Conservation (phyloP, 2,113 vertebrate genomes). For the Corythornis vintsioides region DNA sequence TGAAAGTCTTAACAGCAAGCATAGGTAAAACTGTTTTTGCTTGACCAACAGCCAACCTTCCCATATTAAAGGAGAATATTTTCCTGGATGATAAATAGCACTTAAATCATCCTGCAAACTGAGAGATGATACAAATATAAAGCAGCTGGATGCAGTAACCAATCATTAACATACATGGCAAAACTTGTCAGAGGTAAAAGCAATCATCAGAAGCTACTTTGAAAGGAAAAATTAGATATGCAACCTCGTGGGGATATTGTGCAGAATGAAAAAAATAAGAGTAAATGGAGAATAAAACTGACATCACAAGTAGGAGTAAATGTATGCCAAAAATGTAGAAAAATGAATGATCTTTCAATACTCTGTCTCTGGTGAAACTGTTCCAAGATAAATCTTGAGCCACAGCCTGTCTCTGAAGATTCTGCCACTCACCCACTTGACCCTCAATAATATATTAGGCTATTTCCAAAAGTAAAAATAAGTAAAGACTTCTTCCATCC, state of each 20-base stretch:
- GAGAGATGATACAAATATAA: background rate
- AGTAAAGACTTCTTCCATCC: background rate
- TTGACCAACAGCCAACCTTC: background rate
- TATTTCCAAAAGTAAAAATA: conserved; percentile 5
- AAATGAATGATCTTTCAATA: background rate
- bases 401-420: background rate
- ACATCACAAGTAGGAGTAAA: background rate
- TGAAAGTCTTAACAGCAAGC: conserved; percentile 8
- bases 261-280: background rate
- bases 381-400: background rate
- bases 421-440: background rate
- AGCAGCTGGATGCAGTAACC: background rate
- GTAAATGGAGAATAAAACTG: background rate
- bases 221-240: background rate
- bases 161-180: background rate
- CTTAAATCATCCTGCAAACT: background rate
- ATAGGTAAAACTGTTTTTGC: background rate
- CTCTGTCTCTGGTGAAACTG: background rate
- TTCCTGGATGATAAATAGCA: background rate
- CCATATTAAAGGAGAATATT: background rate
- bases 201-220: background rate
- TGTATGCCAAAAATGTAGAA: background rate
- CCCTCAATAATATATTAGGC: background rate
- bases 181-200: background rate
- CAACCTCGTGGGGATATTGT: background rate